Evolutionary conservation across 1,140 invertebrate genomes (phyloP).

Genomic region (Cydia amplana): DNA sequence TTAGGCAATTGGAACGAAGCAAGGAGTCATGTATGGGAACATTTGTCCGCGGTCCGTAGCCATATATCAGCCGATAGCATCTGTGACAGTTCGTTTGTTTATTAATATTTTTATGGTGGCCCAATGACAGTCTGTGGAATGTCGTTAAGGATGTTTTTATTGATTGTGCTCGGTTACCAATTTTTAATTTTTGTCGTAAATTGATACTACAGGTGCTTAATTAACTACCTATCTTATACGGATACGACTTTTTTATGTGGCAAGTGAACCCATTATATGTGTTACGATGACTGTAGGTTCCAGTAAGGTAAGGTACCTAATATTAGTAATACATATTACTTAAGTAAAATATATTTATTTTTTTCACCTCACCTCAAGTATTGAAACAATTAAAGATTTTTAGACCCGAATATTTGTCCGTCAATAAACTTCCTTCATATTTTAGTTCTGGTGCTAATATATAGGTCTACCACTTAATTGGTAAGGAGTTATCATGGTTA

Average conservation of each 20-base stretch:
- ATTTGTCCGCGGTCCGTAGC: slow-evolving; percentile 3
- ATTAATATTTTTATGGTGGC: slow-evolving; percentile 31
- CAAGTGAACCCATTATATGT: not conserved
- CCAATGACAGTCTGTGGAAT: slow-evolving; percentile 23
- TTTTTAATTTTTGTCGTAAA: slow-evolving; percentile 20
- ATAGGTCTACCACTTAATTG: too few relatives aligned
- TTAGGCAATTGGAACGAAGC: not conserved
- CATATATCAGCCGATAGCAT: slow-evolving; percentile 32
- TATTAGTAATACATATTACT: too few relatives aligned
- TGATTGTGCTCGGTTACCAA: slow-evolving; percentile 25
- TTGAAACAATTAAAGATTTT: too few relatives aligned
- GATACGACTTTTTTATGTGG: not conserved
- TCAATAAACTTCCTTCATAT: too few relatives aligned
- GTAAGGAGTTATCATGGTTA: too few relatives aligned
- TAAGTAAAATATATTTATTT: too few relatives aligned
- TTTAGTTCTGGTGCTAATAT: too few relatives aligned
- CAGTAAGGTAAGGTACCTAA: not conserved
- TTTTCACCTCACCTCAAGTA: too few relatives aligned
- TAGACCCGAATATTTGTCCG: too few relatives aligned
- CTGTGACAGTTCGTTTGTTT: slow-evolving; percentile 30
- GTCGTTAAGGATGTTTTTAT: slow-evolving; percentile 28
- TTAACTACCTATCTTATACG: not conserved
- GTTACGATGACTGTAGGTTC: not conserved
- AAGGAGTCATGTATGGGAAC: slow-evolving; percentile 18
- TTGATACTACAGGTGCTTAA: slow-evolving; percentile 10